Evolutionary conservation across 2,113 vertebrate genomes (phyloP), one percentile per base, ranked within the genome.

Genomic region (Ameiurus melas): DNA sequence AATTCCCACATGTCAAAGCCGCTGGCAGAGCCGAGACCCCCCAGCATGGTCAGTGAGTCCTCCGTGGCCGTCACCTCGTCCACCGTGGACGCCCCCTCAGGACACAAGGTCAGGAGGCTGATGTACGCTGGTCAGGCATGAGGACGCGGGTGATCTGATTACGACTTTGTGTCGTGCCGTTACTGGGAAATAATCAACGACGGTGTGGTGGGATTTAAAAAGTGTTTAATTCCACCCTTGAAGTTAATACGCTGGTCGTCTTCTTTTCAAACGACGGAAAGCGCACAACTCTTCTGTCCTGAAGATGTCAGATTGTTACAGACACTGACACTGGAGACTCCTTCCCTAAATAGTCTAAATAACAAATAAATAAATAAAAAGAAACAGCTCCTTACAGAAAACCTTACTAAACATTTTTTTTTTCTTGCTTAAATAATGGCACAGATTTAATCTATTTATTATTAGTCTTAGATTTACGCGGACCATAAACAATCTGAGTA

Each of bases 41-140:
- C 97, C 93, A 97, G 96, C 93, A 97, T 98, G 97, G 97, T 99
- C 96, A 98, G 97, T 86, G 96, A 99, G 92, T 94, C 96, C 0
- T 96, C 97, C 89, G 96, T 96, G 17, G 93, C 95, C 20, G 95
- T 97, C 92, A 97, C 97, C 86, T 89, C 95, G 0, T 96, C 97
- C 91, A 96, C 96, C 30, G 92, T 95, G 88, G 98, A 98, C 86
- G 64, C 91, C 86, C 95, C 95, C 89, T 94, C 95, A 86, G 96
- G 91, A 90, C 91, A 93, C 90, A 99, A 97, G 97, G 98, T 99
- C 89, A 94, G 94, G 12, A 43, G 62, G 22, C 47, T 47, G 8
- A 58, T 27, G 33, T 66, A 47, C 5, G 27, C n/a, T 27, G 5
- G 73, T 86, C 36, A 78, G 16, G 47, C 5, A 20, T 12, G 71